A percentile compares a stretch with the other conserved stretches of the same genome.
Conservation (phyloP, 2,888 invertebrate genomes). For the Eustalomyia histrio region DNA sequence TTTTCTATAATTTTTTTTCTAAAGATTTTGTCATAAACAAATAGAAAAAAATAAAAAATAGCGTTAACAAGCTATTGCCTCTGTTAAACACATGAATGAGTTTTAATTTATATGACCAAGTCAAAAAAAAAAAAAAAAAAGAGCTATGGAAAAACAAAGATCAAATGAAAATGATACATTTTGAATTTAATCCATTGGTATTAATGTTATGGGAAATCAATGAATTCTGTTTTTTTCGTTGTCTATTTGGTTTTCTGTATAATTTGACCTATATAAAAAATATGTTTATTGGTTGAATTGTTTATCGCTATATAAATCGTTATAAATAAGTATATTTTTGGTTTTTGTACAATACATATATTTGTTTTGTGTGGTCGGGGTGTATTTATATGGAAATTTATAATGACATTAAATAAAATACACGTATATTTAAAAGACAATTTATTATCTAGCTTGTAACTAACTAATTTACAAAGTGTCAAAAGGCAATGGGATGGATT, state of each 20-base stretch:
- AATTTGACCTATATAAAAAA: constrained; percentile 37
- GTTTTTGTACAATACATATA: constrained; percentile 6
- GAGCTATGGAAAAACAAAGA: constrained; percentile 20
- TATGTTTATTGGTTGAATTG: constrained; percentile 25
- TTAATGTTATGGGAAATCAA: constrained; percentile 32
- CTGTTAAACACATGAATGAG: constrained; percentile 37
- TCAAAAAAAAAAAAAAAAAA: background rate
- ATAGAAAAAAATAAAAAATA: constrained; percentile 18
- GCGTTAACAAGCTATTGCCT: constrained; percentile 49
- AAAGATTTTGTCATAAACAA: constrained; percentile 9
- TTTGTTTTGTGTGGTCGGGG: constrained; percentile 29
- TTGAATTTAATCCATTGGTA: constrained; percentile 28
- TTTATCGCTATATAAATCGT: constrained; percentile 43
- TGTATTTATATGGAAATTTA: background rate
- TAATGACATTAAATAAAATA: constrained; percentile 1
- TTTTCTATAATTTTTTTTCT: no score
- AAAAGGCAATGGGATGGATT: no score
- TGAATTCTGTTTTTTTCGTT: constrained; percentile 20
- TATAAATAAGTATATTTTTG: constrained; percentile 18
- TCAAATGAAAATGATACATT: constrained; percentile 51
- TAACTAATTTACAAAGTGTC: no score
- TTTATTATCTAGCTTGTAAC: no score
- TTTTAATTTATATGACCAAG: constrained; percentile 35
- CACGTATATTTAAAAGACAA: no score
- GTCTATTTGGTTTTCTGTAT: background rate